A percentile compares a stretch with the other conserved stretches of the same genome.
Conservation (phyloP, 2,113 vertebrate species). For the Takifugu flavidus region DNA sequence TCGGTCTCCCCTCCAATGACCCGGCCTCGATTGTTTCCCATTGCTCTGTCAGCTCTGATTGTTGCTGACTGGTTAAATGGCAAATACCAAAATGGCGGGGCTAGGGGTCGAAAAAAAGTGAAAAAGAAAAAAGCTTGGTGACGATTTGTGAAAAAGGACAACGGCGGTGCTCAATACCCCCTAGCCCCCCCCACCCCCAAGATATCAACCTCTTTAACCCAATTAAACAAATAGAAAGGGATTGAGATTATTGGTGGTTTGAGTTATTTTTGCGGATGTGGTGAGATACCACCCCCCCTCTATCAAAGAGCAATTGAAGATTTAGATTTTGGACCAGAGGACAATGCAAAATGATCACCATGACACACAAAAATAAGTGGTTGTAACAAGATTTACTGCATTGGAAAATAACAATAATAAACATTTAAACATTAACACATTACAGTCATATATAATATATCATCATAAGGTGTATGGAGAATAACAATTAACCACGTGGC, state of each 20-base stretch:
- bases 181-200: neutral
- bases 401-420: too few species aligned
- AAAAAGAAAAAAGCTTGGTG: constrained; percentile 54
- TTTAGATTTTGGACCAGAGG: too few species aligned
- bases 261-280: constrained; percentile 15
- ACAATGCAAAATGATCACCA: too few species aligned
- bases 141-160: constrained; percentile 47
- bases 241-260: constrained; percentile 29
- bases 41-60: constrained; percentile 79
- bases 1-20: constrained; percentile 72
- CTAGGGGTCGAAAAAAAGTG: constrained; percentile 48
- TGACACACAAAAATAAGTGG: too few species aligned
- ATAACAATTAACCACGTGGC: too few species aligned
- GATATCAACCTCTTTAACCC: constrained; percentile 75
- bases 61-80: constrained; percentile 79
- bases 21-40: constrained; percentile 76
- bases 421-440: too few species aligned
- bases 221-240: constrained; percentile 71
- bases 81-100: constrained; percentile 69
- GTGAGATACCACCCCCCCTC: constrained; percentile 43
- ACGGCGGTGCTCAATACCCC: constrained; percentile 42
- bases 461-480: too few species aligned
- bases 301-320: constrained; percentile 10
- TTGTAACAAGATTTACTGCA: too few species aligned
- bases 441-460: too few species aligned